Base-by-base conservation (phyloP, 1,140 invertebrate species). In the Eulimnadia texana region DNA sequence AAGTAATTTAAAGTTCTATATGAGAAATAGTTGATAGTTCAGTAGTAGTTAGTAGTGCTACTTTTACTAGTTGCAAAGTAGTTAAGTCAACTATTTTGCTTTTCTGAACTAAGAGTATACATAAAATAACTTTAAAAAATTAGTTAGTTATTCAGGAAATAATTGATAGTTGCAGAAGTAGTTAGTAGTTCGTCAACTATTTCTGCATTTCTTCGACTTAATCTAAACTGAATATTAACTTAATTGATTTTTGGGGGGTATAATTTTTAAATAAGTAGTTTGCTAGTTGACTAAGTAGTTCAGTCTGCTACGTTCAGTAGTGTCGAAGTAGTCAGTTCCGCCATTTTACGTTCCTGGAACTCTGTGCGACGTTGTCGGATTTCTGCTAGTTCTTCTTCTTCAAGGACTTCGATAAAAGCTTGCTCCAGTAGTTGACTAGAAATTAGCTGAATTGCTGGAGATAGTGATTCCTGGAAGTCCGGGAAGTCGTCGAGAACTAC, bases 351-450 rank as follows among this genome's bases (percentile, higher is more conserved):
- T 56, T 88, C 72, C 71, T 92, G 87, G 61, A 82, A 76, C 70
- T 84, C 84, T 67, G 82, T 78, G 64, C 88, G 80, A 72, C 91
- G 88, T 66, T 88, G 83, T 64, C 85, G 79, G 19, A 84, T 77
- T 58, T 89, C 75, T 6, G 82, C 78, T 6, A 77, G 61, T 65
- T 78, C 76, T 64, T 78, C 77, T 65, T 78, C 77, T 66, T 78
- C 75, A 70, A 76, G 72, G 1, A 78, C 73, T 72, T 95, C 91
- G 3, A 87, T 79, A 64, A 94, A 74, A 11, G 88, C 82, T 73
- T 92, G 88, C 69, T 93, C 86, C 47, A 92, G 78, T 28, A 88
- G 90, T 71, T 90, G 89, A 23, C 88, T 88, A 20, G 93, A 85
- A 27, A 95, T 73, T 16, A 87, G 82, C 72, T 93, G 90, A 56